These are phyloP conservation scores for Drosophila kohkoa DNA, from an alignment of 1,140 invertebrate species.

Conservation along the genomic window DNA sequence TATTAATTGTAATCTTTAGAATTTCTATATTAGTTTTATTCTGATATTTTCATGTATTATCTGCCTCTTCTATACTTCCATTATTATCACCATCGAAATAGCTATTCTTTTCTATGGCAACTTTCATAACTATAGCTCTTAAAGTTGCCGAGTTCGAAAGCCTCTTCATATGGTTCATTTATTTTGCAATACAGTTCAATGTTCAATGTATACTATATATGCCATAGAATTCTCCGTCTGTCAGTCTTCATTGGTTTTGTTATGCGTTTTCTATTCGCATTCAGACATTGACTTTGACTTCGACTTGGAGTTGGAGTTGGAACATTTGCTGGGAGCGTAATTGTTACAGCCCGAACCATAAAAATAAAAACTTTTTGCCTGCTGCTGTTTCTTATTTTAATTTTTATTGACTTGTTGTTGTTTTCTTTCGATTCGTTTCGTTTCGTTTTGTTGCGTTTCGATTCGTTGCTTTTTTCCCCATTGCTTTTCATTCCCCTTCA, in stretches of 20 bases:
- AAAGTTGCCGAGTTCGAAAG: too few species aligned
- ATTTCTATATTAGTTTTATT: too few species aligned
- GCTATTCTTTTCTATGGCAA: not conserved
- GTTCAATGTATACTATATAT: too few species aligned
- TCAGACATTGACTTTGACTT: not conserved
- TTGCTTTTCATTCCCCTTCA: constrained; percentile 6
- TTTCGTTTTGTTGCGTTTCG: constrained; percentile 7
- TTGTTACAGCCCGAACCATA: constrained; percentile 58
- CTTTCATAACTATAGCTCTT: not conserved
- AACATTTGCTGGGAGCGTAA: constrained; percentile 35
- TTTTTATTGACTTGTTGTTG: constrained; percentile 69
- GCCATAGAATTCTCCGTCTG: not conserved
- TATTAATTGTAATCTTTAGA: too few species aligned
- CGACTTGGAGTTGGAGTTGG: too few species aligned
- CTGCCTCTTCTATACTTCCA: too few species aligned
- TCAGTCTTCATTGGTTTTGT: constrained; percentile 29
- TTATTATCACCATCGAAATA: too few species aligned
- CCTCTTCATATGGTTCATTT: too few species aligned
- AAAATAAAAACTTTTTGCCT: constrained; percentile 63
- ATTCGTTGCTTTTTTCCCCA: constrained; percentile 16
- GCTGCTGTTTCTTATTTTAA: constrained; percentile 69
- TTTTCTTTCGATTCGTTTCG: constrained; percentile 19
- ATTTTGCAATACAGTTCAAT: too few species aligned
- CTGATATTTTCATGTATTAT: too few species aligned
- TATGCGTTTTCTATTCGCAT: constrained; percentile 24